Base-by-base conservation (phyloP, 1,140 invertebrate genomes). In the Acromyrmex charruanus region DNA sequence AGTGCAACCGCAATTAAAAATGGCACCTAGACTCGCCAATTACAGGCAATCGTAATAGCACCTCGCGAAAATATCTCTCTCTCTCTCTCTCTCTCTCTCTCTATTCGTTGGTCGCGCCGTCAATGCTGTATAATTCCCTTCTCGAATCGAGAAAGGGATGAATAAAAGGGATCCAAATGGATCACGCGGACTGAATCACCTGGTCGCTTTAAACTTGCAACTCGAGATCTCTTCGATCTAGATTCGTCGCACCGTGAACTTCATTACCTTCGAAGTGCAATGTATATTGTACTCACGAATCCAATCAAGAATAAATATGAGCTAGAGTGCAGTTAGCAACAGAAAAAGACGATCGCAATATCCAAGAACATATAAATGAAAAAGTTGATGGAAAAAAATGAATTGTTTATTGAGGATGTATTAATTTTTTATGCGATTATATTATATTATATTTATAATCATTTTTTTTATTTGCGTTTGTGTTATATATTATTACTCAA, bases 1-100 rank as follows among this genome's bases (percentile, higher is more conserved):
- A 49, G 21, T 12, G n/a, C n/a, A 16, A 3, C 53, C 7, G 69
- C 53, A 87, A 88, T 88, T 88, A 87, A 88, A 88, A 88, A 44
- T 84, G 59, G 14, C n/a, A 61, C 28, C 55, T 51, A 75, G 74
- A 87, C 51, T 69, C 35, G 55, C 63, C 71, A 87, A 88, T 88
- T 84, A 87, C 63, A 86, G 49, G 35, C 21, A 18, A 58, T 25
- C 16, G 71, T 85, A 85, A 87, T 68, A n/a, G 72, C 12, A 18
- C 14, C n/a, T 59, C 25, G 25, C 55, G 58, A 68, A 77, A 75
- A 85, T 75, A 28, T 28, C 44, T 51, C 16, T 25, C 66, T 21
- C 59, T 14, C 10, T 28, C 16, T 35, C n/a, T 31, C 3, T 2
- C 28, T 6, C 39, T 2, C 12, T 12, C 12, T 21, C 51, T 49